phyloP scores from a whole-genome alignment of 2,888 invertebrate species.

The Psococerastis gibbosa region DNA sequence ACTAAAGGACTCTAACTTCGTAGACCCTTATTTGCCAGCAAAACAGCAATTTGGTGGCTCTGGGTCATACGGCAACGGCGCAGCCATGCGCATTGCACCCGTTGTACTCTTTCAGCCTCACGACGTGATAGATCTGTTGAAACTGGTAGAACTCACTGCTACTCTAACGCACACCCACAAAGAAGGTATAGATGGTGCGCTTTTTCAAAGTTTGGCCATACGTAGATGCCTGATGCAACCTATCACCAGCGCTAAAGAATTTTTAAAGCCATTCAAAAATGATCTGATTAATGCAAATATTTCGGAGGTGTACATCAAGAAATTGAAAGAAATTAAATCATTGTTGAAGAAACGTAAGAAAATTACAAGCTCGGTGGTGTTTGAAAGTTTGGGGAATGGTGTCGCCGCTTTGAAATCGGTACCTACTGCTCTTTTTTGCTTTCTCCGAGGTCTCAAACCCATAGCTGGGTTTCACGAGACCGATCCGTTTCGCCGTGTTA shows the following conservation, averaged over 20 bases:
- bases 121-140: constrained; percentile 29
- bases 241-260: not conserved
- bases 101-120: constrained; percentile 38
- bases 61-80: constrained; percentile 63
- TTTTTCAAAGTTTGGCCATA: constrained; percentile 37
- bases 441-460: constrained; percentile 33
- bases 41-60: constrained; percentile 40
- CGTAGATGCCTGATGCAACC: constrained; percentile 30
- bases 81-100: constrained; percentile 53
- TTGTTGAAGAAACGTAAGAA: constrained; percentile 26
- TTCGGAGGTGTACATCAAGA: not conserved
- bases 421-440: constrained; percentile 51
- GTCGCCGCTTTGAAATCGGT: constrained; percentile 47
- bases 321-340: constrained; percentile 26
- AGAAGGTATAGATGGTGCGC: constrained; percentile 35
- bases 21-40: constrained; percentile 41
- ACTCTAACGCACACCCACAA: constrained; percentile 42
- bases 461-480: constrained; percentile 32
- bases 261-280: constrained; percentile 20
- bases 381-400: constrained; percentile 35
- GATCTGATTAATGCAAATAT: constrained; percentile 25
- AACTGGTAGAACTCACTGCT: constrained; percentile 31
- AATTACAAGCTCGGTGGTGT: constrained; percentile 31
- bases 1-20: constrained; percentile 30
- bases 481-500: constrained; percentile 38